These are phyloP conservation scores for Astyanax mexicanus DNA, from an alignment of 2,797 vertebrate genomes.

Conservation along the genomic window DNA sequence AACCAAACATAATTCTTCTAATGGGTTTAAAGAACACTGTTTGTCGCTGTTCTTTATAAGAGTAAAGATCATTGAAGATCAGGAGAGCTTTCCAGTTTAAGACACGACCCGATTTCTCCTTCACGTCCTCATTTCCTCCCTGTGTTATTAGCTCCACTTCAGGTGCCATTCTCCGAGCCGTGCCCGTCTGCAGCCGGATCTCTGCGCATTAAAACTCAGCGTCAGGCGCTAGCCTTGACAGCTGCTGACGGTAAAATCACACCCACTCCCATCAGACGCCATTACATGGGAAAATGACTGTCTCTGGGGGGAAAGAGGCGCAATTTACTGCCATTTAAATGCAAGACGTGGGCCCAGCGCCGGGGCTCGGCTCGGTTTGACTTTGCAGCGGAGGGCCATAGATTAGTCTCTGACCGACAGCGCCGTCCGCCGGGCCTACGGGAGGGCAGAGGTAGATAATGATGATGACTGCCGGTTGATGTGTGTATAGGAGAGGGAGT, in stretches of 20 bases:
- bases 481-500: conserved; percentile 17
- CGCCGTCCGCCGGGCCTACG: conserved; percentile 28
- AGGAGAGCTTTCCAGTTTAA: background rate
- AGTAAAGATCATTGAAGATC: too few species aligned
- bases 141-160: conserved; percentile 38
- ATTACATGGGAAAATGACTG: conserved; percentile 62
- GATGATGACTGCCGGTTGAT: conserved; percentile 51
- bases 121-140: conserved; percentile 1
- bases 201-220: conserved; percentile 54
- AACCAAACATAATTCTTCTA: too few species aligned
- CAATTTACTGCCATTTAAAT: conserved; percentile 64
- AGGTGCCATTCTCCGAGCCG: conserved; percentile 33
- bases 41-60: too few species aligned
- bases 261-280: conserved; percentile 59
- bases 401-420: conserved; percentile 47
- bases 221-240: conserved; percentile 51
- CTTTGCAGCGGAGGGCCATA: conserved; percentile 50
- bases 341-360: conserved; percentile 50
- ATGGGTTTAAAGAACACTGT: too few species aligned
- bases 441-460: conserved; percentile 41
- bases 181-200: conserved; percentile 24
- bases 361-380: conserved; percentile 37
- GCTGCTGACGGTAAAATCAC: conserved; percentile 53
- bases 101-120: background rate
- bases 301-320: conserved; percentile 41